phyloP scores from a whole-genome alignment of 2,888 invertebrate species.

The Nomada fabriciana region DNA sequence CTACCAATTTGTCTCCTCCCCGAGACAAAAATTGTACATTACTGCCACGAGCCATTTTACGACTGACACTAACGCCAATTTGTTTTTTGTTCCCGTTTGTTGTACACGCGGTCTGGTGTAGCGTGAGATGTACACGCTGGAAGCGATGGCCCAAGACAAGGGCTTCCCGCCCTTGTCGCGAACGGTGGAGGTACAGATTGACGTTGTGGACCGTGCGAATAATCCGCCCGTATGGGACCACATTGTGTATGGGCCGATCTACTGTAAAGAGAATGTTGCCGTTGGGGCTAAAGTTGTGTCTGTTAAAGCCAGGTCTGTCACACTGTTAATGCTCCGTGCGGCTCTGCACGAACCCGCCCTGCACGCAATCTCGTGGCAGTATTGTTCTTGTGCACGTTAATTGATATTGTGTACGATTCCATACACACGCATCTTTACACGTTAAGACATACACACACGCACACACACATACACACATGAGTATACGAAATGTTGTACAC shows the following conservation, averaged over 20 bases:
- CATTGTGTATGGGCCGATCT: conserved; percentile 98
- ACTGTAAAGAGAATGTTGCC: conserved; percentile 98
- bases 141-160: conserved; percentile 99
- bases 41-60: conserved; percentile 63
- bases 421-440: conserved; percentile 68
- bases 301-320: conserved; percentile 99
- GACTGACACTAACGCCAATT: conserved; percentile 68
- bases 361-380: conserved; percentile 85
- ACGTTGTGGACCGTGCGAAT: conserved; percentile 99
- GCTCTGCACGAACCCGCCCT: conserved; percentile 84
- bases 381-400: conserved; percentile 85
- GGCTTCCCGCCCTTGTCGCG: conserved; percentile 97
- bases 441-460: conserved; percentile 63
- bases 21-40: conserved; percentile 16
- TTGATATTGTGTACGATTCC: conserved; percentile 84
- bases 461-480: conserved; percentile 52
- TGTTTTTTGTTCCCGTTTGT: conserved; percentile 87
- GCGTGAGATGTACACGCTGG: conserved; percentile 99
- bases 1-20: conserved; percentile 16
- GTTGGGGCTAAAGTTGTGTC: conserved; percentile 99
- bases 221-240: conserved; percentile 99
- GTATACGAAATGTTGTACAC: conserved; percentile 23
- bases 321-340: conserved; percentile 83
- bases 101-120: conserved; percentile 86
- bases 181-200: conserved; percentile 99